phyloP scores from a whole-genome alignment of 2,797 vertebrate genomes.

The Karalla daura region DNA sequence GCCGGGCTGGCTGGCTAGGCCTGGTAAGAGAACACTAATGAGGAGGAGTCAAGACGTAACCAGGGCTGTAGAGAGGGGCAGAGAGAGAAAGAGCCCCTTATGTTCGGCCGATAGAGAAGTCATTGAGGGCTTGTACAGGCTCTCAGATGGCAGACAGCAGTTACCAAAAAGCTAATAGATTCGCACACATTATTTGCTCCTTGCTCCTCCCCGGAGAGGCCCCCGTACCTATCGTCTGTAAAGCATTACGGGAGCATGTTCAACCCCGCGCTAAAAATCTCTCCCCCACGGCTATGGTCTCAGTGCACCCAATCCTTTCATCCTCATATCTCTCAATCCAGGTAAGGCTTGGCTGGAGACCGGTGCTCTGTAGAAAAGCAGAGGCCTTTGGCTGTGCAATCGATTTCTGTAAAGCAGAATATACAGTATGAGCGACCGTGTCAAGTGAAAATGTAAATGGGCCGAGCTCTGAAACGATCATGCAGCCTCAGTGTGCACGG shows the following conservation, averaged over 20 bases:
- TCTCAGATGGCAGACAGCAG: conserved; percentile 56
- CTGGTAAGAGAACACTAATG: conserved; percentile 65
- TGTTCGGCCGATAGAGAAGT: conserved; percentile 65
- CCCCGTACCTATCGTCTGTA: conserved; percentile 66
- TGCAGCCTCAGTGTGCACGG: conserved; percentile 62
- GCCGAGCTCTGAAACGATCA: conserved; percentile 68
- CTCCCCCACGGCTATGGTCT: conserved; percentile 71
- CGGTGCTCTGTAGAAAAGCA: conserved; percentile 65
- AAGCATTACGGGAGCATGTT: conserved; percentile 72
- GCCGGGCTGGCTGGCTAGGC: conserved; percentile 41
- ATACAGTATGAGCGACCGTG: conserved; percentile 73
- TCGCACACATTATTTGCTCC: conserved; percentile 68
- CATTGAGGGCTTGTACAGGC: conserved; percentile 56
- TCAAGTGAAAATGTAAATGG: conserved; percentile 78
- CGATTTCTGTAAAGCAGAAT: conserved; percentile 75
- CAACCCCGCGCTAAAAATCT: conserved; percentile 68
- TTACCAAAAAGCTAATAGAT: conserved; percentile 71
- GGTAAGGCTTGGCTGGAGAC: conserved; percentile 76
- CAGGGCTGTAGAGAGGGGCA: conserved; percentile 15
- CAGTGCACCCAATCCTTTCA: conserved; percentile 74
- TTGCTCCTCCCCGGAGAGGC: conserved; percentile 63
- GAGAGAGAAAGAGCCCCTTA: conserved; percentile 35
- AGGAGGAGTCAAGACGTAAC: conserved; percentile 48
- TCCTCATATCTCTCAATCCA: conserved; percentile 78
- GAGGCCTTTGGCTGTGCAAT: conserved; percentile 72